phyloP scores from a whole-genome alignment of 2,888 invertebrate genomes.

The Caenorhabditis macrosperma region DNA sequence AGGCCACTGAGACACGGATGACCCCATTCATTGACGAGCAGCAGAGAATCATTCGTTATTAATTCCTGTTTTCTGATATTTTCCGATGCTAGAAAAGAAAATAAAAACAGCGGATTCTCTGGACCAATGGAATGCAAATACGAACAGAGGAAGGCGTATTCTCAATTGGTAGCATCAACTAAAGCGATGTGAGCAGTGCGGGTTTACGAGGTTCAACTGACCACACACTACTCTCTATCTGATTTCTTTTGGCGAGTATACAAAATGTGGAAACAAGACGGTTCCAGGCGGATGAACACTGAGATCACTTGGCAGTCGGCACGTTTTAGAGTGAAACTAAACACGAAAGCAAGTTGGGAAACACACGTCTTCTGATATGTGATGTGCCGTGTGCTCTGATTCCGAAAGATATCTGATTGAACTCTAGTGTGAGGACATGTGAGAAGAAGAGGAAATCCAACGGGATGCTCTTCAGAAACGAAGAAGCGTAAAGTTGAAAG shows the following conservation, averaged over 20 bases:
- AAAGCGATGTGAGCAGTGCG: too few species aligned
- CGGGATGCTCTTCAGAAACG: background rate
- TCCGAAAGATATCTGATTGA: background rate
- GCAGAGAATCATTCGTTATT: too few species aligned
- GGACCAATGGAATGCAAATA: too few species aligned
- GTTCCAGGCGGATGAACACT: slow-evolving; percentile 3
- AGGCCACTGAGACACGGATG: too few species aligned
- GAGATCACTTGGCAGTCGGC: background rate
- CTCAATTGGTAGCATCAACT: too few species aligned
- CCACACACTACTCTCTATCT: too few species aligned
- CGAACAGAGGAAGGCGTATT: too few species aligned
- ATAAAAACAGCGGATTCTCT: too few species aligned
- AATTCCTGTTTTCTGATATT: too few species aligned
- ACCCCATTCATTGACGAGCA: too few species aligned
- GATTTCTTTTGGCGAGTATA: background rate
- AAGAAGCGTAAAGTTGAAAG: background rate
- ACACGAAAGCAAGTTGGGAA: background rate
- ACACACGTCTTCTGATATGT: slow-evolving; percentile 15
- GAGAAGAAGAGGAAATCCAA: background rate
- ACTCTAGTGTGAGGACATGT: background rate
- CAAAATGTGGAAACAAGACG: background rate
- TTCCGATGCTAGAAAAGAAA: too few species aligned
- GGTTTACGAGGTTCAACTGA: too few species aligned
- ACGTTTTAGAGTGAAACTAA: background rate
- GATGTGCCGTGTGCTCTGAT: background rate